Percentiles rank a stretch among this genome's conserved stretches.
These are phyloP conservation scores for Holothuria glaberrima DNA, from an alignment of 35 echinoderm and acorn worm species.

Conservation along the genomic window DNA sequence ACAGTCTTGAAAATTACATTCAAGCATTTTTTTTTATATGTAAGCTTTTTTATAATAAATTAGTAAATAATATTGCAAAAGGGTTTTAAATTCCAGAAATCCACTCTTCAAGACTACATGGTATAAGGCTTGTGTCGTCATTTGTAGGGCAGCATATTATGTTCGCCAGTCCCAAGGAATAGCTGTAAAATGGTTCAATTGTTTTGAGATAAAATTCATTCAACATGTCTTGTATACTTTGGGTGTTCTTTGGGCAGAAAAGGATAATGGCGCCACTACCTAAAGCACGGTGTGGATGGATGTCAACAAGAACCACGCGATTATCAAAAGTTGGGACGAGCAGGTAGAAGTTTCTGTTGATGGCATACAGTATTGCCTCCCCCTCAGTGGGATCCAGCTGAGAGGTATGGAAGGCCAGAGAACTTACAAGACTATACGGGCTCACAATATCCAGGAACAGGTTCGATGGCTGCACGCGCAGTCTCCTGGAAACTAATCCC, in stretches of 20 bases:
- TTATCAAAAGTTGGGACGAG: slow-evolving; percentile 7
- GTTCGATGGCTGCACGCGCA: neutral
- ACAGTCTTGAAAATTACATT: too few relatives aligned
- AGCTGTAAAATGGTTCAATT: slow-evolving; percentile 9
- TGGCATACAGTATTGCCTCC: slow-evolving; percentile 31
- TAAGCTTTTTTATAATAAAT: too few relatives aligned
- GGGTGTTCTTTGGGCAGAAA: neutral
- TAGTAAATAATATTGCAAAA: too few relatives aligned
- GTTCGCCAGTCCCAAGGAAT: neutral
- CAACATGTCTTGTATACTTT: slow-evolving; percentile 24
- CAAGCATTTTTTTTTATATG: too few relatives aligned
- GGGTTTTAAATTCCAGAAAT: slow-evolving; percentile 7
- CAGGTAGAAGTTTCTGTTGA: neutral
- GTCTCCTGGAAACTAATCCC: neutral
- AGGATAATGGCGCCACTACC: slow-evolving; percentile 35
- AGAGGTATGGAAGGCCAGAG: slow-evolving; percentile 5
- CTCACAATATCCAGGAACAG: slow-evolving; percentile 26
- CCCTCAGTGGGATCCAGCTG: neutral
- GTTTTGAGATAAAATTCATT: slow-evolving; percentile 36
- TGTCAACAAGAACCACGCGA: slow-evolving; percentile 37
- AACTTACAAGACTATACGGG: neutral
- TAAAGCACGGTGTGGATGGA: slow-evolving; percentile 14
- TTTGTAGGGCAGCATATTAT: slow-evolving; percentile 8
- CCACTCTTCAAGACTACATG: slow-evolving; percentile 17
- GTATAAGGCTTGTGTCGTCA: neutral